These are phyloP conservation scores for Trachelus stipa DNA, from an alignment of 2,888 invertebrate genomes.

Conservation along the genomic window DNA sequence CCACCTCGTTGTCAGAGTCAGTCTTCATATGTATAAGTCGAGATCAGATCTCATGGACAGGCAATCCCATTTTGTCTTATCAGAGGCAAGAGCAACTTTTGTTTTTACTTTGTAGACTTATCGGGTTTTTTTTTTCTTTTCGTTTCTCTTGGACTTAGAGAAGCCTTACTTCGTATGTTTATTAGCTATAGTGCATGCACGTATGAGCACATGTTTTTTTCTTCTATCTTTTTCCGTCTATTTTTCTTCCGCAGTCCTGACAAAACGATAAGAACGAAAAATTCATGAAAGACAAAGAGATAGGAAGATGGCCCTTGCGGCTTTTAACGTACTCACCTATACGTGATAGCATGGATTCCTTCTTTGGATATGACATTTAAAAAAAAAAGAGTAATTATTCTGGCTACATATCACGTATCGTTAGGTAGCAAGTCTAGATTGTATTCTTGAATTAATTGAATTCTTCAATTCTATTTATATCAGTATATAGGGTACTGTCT, in stretches of 20 bases:
- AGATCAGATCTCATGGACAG: background rate
- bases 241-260: background rate
- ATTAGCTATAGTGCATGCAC: constrained; percentile 22
- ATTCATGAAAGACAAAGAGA: background rate
- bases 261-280: background rate
- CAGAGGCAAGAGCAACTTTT: background rate
- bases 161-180: background rate
- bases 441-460: background rate
- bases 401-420: background rate
- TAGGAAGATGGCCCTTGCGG: background rate
- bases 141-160: background rate
- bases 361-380: background rate
- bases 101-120: background rate
- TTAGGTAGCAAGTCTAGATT: background rate
- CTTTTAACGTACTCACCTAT: background rate
- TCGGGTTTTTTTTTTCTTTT: too few species aligned
- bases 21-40: background rate
- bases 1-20: background rate
- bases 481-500: background rate
- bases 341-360: background rate
- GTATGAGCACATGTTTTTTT: constrained; percentile 9
- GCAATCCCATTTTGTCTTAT: background rate
- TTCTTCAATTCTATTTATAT: constrained; percentile 4
- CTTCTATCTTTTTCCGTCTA: background rate
- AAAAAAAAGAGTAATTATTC: background rate